A percentile compares a stretch with the other conserved stretches of the same genome.
These are phyloP conservation scores for Clarias platycephalus DNA, from an alignment of 2,797 vertebrate genomes.

Conservation along the genomic window DNA sequence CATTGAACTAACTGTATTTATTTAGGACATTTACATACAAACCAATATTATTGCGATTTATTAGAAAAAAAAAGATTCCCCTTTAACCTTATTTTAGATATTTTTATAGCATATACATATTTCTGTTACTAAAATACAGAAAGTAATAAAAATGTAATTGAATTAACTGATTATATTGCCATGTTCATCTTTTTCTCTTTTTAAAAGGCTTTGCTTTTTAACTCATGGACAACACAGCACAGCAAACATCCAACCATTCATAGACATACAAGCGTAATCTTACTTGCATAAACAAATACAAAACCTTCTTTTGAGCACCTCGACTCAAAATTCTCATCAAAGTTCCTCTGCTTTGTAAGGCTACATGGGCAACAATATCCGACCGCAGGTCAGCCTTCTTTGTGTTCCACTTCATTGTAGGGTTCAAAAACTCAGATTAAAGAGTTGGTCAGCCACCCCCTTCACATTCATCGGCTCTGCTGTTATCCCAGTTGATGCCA, in stretches of 20 bases:
- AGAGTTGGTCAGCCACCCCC: conserved; percentile 53
- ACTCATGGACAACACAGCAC: conserved; percentile 30
- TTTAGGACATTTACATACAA: not conserved
- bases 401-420: conserved; percentile 58
- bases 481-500: conserved; percentile 54
- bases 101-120: not conserved
- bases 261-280: conserved; percentile 44
- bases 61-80: not conserved
- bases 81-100: not conserved
- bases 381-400: conserved; percentile 54
- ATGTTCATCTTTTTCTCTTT: conserved; percentile 14
- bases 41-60: not conserved
- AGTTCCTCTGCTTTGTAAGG: conserved; percentile 54
- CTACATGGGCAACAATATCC: conserved; percentile 56
- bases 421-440: conserved; percentile 58
- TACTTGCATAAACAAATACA: conserved; percentile 51
- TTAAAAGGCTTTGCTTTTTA: conserved; percentile 34
- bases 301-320: conserved; percentile 50
- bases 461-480: conserved; percentile 52
- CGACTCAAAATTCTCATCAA: conserved; percentile 55
- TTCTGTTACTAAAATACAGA: not conserved
- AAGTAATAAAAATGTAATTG: conserved; percentile 4
- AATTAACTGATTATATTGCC: conserved; percentile 18
- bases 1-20: not conserved
- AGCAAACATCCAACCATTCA: conserved; percentile 38